Evolutionary conservation across 2,797 vertebrate species (phyloP).

Genomic region (Cacajao melanocephalus): DNA sequence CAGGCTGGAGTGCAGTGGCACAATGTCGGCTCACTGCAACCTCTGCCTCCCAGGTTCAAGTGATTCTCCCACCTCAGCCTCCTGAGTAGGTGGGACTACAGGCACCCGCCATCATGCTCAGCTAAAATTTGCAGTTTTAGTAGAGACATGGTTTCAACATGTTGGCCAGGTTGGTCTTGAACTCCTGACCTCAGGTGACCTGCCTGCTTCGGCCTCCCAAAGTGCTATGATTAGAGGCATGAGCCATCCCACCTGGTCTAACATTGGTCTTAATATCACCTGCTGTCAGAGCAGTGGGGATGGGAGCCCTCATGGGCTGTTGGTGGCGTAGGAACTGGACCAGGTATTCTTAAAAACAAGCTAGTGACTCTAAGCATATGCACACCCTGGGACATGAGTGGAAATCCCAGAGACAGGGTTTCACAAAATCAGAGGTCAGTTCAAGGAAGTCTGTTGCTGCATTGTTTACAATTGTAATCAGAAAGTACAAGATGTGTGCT

Average conservation of each 20-base stretch:
- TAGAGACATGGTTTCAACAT: neutral
- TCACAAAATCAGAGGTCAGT: neutral
- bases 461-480: neutral
- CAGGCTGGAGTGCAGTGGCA: neutral
- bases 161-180: neutral
- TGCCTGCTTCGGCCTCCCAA: neutral
- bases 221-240: neutral
- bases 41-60: neutral
- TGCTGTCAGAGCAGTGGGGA: too few species aligned
- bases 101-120: neutral
- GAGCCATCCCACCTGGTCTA: neutral
- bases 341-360: neutral
- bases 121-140: neutral
- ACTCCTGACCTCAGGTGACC: neutral
- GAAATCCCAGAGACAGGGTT: neutral
- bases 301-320: neutral
- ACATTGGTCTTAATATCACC: neutral
- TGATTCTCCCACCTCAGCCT: neutral
- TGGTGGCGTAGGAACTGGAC: neutral
- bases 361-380: neutral
- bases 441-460: neutral
- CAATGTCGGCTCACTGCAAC: neutral
- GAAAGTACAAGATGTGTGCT: neutral
- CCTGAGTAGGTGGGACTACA: neutral
- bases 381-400: fast-evolving